Conservation (phyloP, 2,797 vertebrate species). For the Pempheris klunzingeri region DNA sequence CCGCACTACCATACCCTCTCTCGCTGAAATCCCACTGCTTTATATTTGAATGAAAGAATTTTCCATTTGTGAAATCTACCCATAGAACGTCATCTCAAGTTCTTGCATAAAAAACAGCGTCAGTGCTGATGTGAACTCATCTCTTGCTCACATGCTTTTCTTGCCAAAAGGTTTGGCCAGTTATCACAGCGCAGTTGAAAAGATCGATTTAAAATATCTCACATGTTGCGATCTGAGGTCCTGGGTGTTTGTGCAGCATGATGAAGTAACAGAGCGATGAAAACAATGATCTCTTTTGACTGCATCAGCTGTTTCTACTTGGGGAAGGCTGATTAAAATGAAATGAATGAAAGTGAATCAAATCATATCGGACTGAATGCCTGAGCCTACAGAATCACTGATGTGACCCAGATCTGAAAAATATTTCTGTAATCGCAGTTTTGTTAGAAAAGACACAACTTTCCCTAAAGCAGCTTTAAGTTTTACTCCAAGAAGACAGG, state of each 20-base stretch:
- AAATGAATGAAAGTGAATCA: constrained; percentile 48
- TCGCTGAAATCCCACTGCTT: background rate
- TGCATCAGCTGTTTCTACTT: constrained; percentile 54
- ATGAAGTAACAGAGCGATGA: constrained; percentile 5
- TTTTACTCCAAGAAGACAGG: background rate
- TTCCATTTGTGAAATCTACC: background rate
- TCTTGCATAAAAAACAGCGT: constrained; percentile 6
- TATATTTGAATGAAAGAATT: constrained; percentile 19
- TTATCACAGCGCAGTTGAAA: constrained; percentile 42
- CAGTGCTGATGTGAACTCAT: constrained; percentile 23
- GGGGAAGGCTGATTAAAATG: constrained; percentile 19
- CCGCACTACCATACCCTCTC: background rate
- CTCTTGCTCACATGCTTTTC: constrained; percentile 51
- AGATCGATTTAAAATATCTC: constrained; percentile 47
- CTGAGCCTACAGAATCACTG: constrained; percentile 16
- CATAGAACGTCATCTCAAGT: constrained; percentile 1
- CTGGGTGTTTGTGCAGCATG: constrained; percentile 14
- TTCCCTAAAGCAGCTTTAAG: constrained; percentile 1
- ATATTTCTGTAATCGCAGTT: constrained; percentile 6
- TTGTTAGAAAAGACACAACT: background rate
- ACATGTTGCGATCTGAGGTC: constrained; percentile 47
- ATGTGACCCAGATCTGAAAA: constrained; percentile 18
- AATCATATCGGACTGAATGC: constrained; percentile 36
- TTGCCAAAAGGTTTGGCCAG: constrained; percentile 44
- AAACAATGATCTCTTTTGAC: constrained; percentile 64